phyloP scores from a whole-genome alignment of 2,113 vertebrate genomes.

The Trochalopteron elliotii region DNA sequence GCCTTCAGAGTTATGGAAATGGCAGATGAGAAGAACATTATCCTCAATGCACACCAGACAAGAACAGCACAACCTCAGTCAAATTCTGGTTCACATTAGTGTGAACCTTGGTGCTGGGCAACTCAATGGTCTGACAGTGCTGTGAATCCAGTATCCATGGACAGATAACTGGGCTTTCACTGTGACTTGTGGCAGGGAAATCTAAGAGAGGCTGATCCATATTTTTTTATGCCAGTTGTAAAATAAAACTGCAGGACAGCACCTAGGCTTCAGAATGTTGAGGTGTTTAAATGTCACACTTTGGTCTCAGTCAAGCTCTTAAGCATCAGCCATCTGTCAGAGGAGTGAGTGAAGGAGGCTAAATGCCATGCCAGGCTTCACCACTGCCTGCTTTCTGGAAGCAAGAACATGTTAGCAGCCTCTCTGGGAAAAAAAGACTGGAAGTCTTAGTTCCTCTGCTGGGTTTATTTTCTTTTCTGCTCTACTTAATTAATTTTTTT shows the following conservation, averaged over 20 bases:
- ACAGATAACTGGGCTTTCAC: background rate
- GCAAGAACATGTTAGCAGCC: background rate
- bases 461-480: background rate
- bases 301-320: background rate
- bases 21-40: background rate
- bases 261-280: background rate
- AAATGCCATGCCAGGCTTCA: background rate
- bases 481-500: background rate
- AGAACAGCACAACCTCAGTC: background rate
- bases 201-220: background rate
- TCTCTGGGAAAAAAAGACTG: background rate
- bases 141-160: background rate
- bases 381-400: background rate
- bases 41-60: background rate
- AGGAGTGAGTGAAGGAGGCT: background rate
- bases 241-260: background rate
- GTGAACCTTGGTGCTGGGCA: background rate
- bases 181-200: background rate
- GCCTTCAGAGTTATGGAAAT: background rate
- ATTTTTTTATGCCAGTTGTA: background rate
- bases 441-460: background rate
- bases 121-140: background rate
- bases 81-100: background rate
- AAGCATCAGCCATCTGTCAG: background rate
- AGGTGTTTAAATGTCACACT: background rate